phyloP scores from a whole-genome alignment of 2,113 vertebrate species.

The Gymnarchus niloticus region DNA sequence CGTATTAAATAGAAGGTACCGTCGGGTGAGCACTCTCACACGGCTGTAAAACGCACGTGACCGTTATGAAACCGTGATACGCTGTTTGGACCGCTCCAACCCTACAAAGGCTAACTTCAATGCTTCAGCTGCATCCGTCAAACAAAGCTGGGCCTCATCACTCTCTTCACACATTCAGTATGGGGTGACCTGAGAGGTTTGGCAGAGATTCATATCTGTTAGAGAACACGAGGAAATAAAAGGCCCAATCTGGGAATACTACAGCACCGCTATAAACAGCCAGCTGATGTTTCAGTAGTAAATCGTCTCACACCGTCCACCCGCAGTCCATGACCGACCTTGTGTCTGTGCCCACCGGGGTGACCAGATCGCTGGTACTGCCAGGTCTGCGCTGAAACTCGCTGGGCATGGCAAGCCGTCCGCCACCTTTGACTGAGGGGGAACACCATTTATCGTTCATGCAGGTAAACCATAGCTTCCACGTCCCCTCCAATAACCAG shows the following conservation, averaged over 20 bases:
- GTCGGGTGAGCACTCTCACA: too few species aligned
- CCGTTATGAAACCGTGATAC: too few species aligned
- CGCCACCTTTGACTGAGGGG: too few species aligned
- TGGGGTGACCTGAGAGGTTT: background rate
- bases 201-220: background rate
- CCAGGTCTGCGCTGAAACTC: too few species aligned
- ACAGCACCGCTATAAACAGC: too few species aligned
- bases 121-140: background rate
- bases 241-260: background rate
- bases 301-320: background rate
- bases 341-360: background rate
- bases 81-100: background rate
- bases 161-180: background rate
- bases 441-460: too few species aligned
- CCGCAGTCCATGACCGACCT: background rate
- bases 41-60: background rate
- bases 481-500: too few species aligned
- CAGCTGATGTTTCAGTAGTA: background rate
- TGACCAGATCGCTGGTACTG: background rate
- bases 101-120: background rate
- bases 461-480: too few species aligned
- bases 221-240: too few species aligned
- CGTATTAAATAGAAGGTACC: background rate
- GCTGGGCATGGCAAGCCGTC: background rate
- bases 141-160: background rate